Base-by-base conservation (phyloP, 2,797 vertebrate genomes). In the Paguma larvata region DNA sequence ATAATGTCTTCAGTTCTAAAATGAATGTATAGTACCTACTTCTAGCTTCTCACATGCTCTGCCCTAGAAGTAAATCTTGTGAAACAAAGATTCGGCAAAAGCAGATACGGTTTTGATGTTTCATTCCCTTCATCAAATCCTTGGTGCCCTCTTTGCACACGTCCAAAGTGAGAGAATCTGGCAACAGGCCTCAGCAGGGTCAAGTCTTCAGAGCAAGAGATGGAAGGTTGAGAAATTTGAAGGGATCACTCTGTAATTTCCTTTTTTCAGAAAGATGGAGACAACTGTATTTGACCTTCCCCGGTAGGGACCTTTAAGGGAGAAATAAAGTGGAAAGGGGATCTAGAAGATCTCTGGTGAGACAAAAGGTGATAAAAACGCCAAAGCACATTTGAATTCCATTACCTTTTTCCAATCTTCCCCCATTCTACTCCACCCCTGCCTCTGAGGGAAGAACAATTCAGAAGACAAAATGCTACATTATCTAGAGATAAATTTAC, bases 401-500 rank as follows among this genome's bases (percentile, higher is more conserved):
- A 51, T 34, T 84, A 51, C 82, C 53, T 85, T 79, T 85, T 92
- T 93, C 91, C 97, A 94, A 63, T 65, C 30, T 96, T 85, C 21
- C 70, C 75, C 85, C 38, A 65, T 32, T 44, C 46, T 85, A 86
- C 46, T 21, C 79, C 63, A 88, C 51, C 63, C 48, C 14, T 44
- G 46, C 56, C 63, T 97, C 75, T 65, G 27, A 92, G 77, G 30
- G 90, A 85, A 88, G 82, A 92, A 21, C 72, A 80, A 62, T 73
- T 95, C 91, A 56, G 88, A 89, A 93, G 91, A 94, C 6, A 82
- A 96, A 91, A 63, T 8, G 89, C 86, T 51, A 91, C 68, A 91
- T 85, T 62, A 94, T 85, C 79, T 95, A 95, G 78, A 85, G 92
- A 86, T 48, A 97, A 80, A 94, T n/a, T 96, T 91, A 96, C n/a